Evolutionary conservation across 2,113 vertebrate genomes (phyloP).

Genomic region (Cygnus atratus): DNA sequence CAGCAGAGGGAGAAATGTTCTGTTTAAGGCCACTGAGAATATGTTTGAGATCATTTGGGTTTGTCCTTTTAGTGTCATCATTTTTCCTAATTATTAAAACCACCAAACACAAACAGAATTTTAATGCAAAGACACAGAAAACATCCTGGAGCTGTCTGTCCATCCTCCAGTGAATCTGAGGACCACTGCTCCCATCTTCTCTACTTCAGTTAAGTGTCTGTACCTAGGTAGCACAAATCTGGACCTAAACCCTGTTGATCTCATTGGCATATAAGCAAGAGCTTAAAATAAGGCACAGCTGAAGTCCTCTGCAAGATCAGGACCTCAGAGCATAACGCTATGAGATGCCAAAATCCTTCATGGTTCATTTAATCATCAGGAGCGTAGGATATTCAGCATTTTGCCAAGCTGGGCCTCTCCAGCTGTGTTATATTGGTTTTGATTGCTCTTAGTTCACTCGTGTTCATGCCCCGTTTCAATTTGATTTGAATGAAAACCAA

Average conservation of each 20-base stretch:
- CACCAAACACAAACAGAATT: not conserved
- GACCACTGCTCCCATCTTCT: not conserved
- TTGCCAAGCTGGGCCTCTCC: constrained; percentile 49
- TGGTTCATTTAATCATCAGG: constrained; percentile 48
- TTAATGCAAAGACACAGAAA: not conserved
- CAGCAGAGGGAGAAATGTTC: not conserved
- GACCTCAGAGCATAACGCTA: not conserved
- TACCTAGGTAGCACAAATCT: not conserved
- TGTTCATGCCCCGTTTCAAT: constrained; percentile 16
- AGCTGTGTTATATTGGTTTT: constrained; percentile 43
- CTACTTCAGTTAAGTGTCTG: not conserved
- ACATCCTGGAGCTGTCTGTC: not conserved
- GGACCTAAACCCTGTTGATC: not conserved
- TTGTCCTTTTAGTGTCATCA: not conserved
- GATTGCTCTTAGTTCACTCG: constrained; percentile 20
- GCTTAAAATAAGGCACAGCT: constrained; percentile 17
- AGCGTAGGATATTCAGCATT: not conserved
- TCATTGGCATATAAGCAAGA: not conserved
- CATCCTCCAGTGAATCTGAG: not conserved
- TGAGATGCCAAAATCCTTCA: constrained; percentile 29
- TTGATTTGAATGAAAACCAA: constrained; percentile 45
- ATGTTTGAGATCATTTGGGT: not conserved
- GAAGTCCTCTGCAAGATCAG: constrained; percentile 9
- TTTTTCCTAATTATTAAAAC: not conserved
- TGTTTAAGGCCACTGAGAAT: not conserved